phyloP scores from a whole-genome alignment of 2,888 invertebrate species.

The Micoletzkya japonica region DNA sequence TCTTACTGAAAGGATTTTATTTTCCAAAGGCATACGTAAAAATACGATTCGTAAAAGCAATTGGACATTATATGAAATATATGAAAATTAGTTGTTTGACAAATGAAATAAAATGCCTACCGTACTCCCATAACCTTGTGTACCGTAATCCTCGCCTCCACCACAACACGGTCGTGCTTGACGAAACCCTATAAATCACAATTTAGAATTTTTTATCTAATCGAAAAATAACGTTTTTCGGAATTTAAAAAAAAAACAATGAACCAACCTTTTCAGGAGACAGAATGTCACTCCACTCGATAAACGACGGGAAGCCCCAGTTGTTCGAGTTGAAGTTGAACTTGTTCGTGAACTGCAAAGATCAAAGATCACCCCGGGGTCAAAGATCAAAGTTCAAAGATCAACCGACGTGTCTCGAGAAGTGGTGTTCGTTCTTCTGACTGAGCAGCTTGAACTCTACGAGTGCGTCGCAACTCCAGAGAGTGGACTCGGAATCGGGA shows the following conservation, averaged over 20 bases:
- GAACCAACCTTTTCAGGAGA: slow-evolving; percentile 36
- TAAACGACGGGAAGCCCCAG: slow-evolving; percentile 63
- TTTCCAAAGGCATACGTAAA: neutral
- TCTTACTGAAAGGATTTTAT: slow-evolving; percentile 33
- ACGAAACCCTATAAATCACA: slow-evolving; percentile 42
- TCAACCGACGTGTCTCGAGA: slow-evolving; percentile 19
- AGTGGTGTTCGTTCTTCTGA: slow-evolving; percentile 22
- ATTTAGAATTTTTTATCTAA: neutral
- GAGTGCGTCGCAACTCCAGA: slow-evolving; percentile 61
- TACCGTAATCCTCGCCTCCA: slow-evolving; percentile 57
- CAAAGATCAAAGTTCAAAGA: neutral
- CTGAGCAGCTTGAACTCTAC: slow-evolving; percentile 41
- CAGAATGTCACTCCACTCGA: slow-evolving; percentile 55
- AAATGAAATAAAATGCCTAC: slow-evolving; percentile 20
- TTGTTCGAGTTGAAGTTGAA: slow-evolving; percentile 62
- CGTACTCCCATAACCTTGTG: slow-evolving; percentile 55
- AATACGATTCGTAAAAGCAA: neutral
- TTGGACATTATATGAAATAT: neutral
- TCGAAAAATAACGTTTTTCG: too few relatives aligned
- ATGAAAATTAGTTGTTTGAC: neutral
- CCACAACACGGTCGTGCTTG: slow-evolving; percentile 49
- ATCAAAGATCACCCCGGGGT: neutral
- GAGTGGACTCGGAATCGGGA: slow-evolving; percentile 58
- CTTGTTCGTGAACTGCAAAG: slow-evolving; percentile 57
- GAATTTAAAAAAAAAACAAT: neutral